Evolutionary conservation across 2,797 vertebrate species (phyloP).

Genomic region (Peromyscus eremicus): DNA sequence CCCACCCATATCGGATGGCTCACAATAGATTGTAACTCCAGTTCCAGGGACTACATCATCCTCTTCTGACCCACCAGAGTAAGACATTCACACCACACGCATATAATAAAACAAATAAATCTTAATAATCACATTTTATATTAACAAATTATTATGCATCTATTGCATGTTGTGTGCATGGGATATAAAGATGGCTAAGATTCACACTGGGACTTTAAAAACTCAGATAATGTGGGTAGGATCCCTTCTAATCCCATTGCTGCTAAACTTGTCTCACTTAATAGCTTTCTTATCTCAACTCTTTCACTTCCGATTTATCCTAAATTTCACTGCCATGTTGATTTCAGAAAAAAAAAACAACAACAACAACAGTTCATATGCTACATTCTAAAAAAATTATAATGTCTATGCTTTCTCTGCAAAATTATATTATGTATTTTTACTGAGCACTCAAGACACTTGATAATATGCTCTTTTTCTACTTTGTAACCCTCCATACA

Average conservation of each 20-base stretch:
- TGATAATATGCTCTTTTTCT: conserved; percentile 35
- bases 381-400: background rate
- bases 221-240: background rate
- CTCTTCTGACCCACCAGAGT: background rate
- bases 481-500: conserved; percentile 29
- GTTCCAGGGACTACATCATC: background rate
- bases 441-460: background rate
- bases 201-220: background rate
- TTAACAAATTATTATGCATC: background rate
- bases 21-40: background rate
- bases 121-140: background rate
- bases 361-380: no score
- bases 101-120: background rate
- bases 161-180: background rate
- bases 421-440: conserved; percentile 25
- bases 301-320: background rate
- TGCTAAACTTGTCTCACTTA: background rate
- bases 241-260: background rate
- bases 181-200: background rate
- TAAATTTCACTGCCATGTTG: conserved; percentile 24
- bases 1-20: background rate
- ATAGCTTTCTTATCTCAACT: background rate
- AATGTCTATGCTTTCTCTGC: background rate
- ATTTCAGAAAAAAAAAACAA: background rate
- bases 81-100: background rate